phyloP scores from a whole-genome alignment of 2,797 vertebrate species.

The Neosilurus hyrtlii region DNA sequence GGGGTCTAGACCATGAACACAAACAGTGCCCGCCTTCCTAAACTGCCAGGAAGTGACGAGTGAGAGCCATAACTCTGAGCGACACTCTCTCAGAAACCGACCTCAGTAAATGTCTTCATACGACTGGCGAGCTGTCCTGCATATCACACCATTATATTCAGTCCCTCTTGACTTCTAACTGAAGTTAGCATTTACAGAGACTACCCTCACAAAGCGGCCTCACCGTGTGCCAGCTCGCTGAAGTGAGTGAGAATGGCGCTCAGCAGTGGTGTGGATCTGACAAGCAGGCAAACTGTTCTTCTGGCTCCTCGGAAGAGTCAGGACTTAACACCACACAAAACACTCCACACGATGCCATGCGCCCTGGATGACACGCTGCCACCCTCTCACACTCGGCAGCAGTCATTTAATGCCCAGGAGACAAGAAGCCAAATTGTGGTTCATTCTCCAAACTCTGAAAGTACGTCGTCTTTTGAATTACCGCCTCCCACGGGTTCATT shows the following conservation, averaged over 20 bases:
- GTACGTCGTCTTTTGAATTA: slow-evolving; percentile 21
- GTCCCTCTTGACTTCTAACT: slow-evolving; percentile 4
- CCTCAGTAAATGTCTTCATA: neutral
- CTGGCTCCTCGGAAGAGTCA: slow-evolving; percentile 10
- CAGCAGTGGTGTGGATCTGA: slow-evolving; percentile 21
- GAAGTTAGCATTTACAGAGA: slow-evolving; percentile 2
- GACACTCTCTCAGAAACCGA: neutral
- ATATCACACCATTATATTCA: slow-evolving; percentile 17
- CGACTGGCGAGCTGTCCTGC: neutral
- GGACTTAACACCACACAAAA: neutral
- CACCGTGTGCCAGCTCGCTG: slow-evolving; percentile 2
- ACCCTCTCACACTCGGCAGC: neutral
- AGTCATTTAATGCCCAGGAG: neutral
- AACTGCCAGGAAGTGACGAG: neutral
- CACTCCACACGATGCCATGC: neutral
- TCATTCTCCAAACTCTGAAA: neutral
- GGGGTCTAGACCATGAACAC: neutral
- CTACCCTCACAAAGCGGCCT: neutral
- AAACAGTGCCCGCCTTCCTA: neutral
- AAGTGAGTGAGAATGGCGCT: slow-evolving; percentile 26
- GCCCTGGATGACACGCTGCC: too few relatives aligned
- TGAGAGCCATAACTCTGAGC: neutral
- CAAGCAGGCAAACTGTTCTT: slow-evolving; percentile 19
- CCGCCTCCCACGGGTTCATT: slow-evolving; percentile 2
- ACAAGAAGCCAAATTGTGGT: neutral